phyloP scores from a whole-genome alignment of 2,888 invertebrate species.

The Polymixis flavicincta region DNA sequence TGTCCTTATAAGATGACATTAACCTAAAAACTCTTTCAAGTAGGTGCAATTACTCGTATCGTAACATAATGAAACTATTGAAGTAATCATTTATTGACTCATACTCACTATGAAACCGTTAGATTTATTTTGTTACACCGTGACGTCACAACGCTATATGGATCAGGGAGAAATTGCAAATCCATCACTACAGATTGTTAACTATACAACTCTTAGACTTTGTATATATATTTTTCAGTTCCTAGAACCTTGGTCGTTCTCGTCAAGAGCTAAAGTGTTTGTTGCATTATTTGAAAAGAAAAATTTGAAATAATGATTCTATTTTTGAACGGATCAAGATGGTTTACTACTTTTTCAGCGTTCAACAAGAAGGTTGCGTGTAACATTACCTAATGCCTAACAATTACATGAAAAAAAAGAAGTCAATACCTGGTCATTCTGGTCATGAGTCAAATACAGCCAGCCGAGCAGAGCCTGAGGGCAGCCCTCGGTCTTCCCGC shows the following conservation, averaged over 20 bases:
- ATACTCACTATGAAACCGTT: conserved; percentile 55
- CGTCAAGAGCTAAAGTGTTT: background rate
- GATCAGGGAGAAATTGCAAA: conserved; percentile 55
- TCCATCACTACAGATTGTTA: conserved; percentile 28
- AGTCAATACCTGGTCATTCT: conserved; percentile 85
- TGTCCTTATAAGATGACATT: background rate
- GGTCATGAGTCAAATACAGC: conserved; percentile 85
- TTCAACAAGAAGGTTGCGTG: background rate
- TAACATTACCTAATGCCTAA: background rate
- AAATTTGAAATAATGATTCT: conserved; percentile 40
- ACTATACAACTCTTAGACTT: conserved; percentile 20
- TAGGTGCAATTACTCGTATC: conserved; percentile 16
- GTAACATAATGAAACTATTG: conserved; percentile 38
- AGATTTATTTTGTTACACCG: conserved; percentile 59
- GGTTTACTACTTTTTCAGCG: conserved; percentile 18
- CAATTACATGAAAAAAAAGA: background rate
- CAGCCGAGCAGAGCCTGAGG: conserved; percentile 86
- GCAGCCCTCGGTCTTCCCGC: conserved; percentile 83
- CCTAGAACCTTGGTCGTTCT: conserved; percentile 10
- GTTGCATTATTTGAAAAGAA: conserved; percentile 14
- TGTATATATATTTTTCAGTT: conserved; percentile 16
- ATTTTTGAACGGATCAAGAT: conserved; percentile 57
- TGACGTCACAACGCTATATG: conserved; percentile 59
- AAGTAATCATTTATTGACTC: conserved; percentile 51
- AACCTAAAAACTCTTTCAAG: conserved; percentile 6